Conservation (phyloP, 2,888 invertebrate species). For the Caenorhabditis sp. region DNA sequence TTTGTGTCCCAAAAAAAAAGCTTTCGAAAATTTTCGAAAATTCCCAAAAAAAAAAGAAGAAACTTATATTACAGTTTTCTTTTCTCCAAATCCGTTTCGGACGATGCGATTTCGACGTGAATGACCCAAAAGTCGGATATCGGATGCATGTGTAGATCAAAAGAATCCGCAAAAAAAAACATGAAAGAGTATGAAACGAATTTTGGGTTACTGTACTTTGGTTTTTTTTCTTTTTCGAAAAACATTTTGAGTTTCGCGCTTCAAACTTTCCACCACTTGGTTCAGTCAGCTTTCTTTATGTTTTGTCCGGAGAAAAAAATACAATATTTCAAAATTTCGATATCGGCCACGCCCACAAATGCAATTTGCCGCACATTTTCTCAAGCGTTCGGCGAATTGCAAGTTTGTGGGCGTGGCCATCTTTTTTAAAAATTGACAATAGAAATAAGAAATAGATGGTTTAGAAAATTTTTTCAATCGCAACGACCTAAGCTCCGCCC, state of each 20-base stretch:
- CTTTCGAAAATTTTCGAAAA: too few species aligned
- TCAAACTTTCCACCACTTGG: conserved; percentile 15
- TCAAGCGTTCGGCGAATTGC: too few species aligned
- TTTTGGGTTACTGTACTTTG: background rate
- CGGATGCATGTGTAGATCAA: conserved; percentile 30
- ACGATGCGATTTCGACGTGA: conserved; percentile 16
- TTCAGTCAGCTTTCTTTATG: background rate
- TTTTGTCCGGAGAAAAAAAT: background rate
- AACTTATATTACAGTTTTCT: conserved; percentile 53
- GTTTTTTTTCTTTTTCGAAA: conserved; percentile 16
- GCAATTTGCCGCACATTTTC: too few species aligned
- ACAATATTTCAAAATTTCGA: too few species aligned
- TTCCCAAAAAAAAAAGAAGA: background rate
- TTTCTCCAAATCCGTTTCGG: conserved; percentile 52
- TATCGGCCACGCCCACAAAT: too few species aligned
- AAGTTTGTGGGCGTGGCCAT: too few species aligned
- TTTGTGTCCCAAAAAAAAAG: conserved; percentile 14
- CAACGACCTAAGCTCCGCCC: too few species aligned
- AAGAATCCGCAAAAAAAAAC: background rate
- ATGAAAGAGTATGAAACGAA: conserved; percentile 29
- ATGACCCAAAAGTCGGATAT: too few species aligned
- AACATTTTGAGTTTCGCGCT: conserved; percentile 38
- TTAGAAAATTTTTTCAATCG: too few species aligned
- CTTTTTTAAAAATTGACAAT: too few species aligned
- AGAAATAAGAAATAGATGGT: too few species aligned